These are phyloP conservation scores for Sus cebifrons DNA, from an alignment of 2,797 vertebrate species.

Conservation along the genomic window DNA sequence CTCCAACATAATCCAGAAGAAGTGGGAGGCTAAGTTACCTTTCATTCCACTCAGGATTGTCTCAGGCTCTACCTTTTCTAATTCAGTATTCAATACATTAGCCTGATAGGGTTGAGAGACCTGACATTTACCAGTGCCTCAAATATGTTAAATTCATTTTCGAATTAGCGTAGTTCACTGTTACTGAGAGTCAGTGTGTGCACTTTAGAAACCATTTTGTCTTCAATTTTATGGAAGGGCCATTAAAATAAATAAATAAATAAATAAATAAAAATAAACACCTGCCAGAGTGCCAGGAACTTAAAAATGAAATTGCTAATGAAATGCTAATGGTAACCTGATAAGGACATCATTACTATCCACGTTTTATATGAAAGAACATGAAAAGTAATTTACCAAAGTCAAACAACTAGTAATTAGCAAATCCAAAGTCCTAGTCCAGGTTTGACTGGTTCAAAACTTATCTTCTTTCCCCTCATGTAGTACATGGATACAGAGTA, in stretches of 20 bases:
- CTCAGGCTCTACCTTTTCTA: background rate
- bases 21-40: background rate
- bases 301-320: slow-evolving; percentile 47
- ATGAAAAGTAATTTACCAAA: slow-evolving; percentile 9
- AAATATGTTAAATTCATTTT: slow-evolving; percentile 31
- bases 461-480: background rate
- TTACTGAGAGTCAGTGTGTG: slow-evolving; percentile 3
- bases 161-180: slow-evolving; percentile 10
- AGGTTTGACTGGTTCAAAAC: background rate
- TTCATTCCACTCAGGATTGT: background rate
- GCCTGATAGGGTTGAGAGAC: background rate
- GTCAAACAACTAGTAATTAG: background rate
- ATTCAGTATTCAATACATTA: slow-evolving; percentile 32
- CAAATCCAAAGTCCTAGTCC: background rate
- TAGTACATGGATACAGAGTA: background rate
- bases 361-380: background rate
- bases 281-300: background rate
- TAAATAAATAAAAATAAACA: background rate
- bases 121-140: slow-evolving; percentile 27
- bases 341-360: background rate
- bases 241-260: background rate
- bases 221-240: background rate
- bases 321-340: background rate
- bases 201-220: slow-evolving; percentile 32
- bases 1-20: slow-evolving; percentile 19